Conservation (phyloP, 2,113 vertebrate species). For the Alligator sinensis region DNA sequence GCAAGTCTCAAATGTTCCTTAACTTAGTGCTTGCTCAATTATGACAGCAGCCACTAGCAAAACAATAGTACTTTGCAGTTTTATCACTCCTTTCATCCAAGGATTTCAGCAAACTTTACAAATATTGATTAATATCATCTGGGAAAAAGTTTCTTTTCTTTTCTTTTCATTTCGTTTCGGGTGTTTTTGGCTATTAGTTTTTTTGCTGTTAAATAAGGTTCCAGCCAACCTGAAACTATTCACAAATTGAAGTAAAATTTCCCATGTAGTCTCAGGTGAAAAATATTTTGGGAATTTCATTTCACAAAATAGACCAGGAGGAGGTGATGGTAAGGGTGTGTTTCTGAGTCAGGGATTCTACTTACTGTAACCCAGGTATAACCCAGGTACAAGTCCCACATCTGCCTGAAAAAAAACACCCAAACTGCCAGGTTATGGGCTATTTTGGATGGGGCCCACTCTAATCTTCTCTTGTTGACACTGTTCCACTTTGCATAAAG, state of each 20-base stretch:
- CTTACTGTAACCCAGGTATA: too few species aligned
- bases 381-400: too few species aligned
- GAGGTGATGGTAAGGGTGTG: fast-evolving
- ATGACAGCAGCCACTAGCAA: not conserved
- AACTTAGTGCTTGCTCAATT: not conserved
- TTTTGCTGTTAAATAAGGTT: not conserved
- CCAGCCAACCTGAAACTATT: not conserved
- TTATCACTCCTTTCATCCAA: not conserved
- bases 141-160: too few species aligned
- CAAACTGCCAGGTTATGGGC: too few species aligned
- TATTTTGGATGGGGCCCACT: too few species aligned
- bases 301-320: not conserved
- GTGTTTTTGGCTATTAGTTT: not conserved
- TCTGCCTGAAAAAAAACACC: too few species aligned
- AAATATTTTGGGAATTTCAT: not conserved
- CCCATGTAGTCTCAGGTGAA: not conserved
- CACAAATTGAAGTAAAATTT: not conserved
- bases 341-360: too few species aligned
- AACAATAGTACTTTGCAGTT: not conserved
- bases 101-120: not conserved
- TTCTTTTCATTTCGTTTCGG: too few species aligned
- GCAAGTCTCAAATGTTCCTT: not conserved
- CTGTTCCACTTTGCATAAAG: too few species aligned
- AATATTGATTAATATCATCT: not conserved
- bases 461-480: too few species aligned